Percentiles rank a stretch among this genome's conserved stretches.
phyloP scores from a whole-genome alignment of 1,140 invertebrate species.

The Conus betulinus region DNA sequence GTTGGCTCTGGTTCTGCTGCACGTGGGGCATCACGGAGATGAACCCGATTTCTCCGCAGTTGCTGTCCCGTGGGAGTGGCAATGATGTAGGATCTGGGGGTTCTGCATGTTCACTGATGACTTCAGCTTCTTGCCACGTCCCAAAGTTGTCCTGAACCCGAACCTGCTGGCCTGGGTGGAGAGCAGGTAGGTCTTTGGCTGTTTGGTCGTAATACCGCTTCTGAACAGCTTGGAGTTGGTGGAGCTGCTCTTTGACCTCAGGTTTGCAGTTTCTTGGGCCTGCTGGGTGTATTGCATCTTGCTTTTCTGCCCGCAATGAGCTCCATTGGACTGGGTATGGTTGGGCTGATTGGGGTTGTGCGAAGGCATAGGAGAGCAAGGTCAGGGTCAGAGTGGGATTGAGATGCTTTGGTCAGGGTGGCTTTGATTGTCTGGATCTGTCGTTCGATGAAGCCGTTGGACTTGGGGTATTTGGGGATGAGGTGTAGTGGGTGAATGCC shows the following conservation, averaged over 20 bases:
- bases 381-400: conserved; percentile 28
- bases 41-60: neutral
- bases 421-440: conserved; percentile 48
- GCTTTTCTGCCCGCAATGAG: conserved; percentile 8
- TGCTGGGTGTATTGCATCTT: neutral
- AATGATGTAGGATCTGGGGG: neutral
- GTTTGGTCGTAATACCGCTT: neutral
- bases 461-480: conserved; percentile 39
- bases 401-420: conserved; percentile 23
- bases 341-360: conserved; percentile 33
- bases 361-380: conserved; percentile 34
- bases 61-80: neutral
- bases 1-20: neutral
- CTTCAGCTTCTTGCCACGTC: neutral
- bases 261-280: neutral
- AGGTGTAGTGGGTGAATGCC: conserved; percentile 33
- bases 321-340: conserved; percentile 24
- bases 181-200: neutral
- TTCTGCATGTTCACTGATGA: neutral
- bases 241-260: neutral
- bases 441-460: conserved; percentile 47
- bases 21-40: neutral
- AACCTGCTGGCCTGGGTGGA: neutral
- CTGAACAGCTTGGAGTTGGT: neutral
- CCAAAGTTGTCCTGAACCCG: neutral